These are phyloP conservation scores for Arbacia lixula DNA, from an alignment of 53 echinoderm and acorn worm genomes.

Conservation along the genomic window DNA sequence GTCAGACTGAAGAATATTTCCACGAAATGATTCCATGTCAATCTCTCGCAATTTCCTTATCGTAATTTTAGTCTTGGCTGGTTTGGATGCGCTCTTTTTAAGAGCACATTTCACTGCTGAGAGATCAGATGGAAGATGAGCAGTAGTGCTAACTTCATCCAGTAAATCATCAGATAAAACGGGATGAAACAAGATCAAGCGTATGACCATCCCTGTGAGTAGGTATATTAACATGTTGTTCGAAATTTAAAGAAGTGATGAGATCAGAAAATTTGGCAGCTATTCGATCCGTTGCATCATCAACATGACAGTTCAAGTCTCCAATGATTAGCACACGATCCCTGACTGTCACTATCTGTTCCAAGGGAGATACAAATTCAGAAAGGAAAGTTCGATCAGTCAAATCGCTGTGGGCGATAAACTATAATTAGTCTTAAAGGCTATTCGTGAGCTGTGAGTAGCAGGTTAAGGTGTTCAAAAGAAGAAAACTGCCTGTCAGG, in stretches of 20 bases:
- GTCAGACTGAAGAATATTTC: no score
- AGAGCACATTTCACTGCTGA: no score
- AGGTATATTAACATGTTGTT: conserved; percentile 65
- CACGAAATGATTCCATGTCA: no score
- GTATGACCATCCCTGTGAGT: no score
- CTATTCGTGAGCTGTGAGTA: background rate
- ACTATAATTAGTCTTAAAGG: conserved; percentile 29
- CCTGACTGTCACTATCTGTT: background rate
- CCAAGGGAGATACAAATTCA: conserved; percentile 9
- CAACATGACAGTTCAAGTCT: no score
- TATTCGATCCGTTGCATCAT: background rate
- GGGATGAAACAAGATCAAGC: no score
- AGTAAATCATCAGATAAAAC: no score
- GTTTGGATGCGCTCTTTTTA: no score
- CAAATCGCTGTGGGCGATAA: background rate
- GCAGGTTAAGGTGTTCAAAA: conserved; percentile 50
- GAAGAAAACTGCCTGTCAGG: background rate
- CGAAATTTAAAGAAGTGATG: conserved; percentile 47
- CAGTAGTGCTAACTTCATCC: no score
- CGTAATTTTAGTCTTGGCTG: no score
- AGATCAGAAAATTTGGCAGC: conserved; percentile 52
- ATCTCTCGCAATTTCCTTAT: no score
- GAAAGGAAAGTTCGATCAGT: background rate
- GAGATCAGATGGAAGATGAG: no score
- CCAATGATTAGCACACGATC: conserved; percentile 5